Conservation (phyloP, 2,797 vertebrate species). For the Alca torda region DNA sequence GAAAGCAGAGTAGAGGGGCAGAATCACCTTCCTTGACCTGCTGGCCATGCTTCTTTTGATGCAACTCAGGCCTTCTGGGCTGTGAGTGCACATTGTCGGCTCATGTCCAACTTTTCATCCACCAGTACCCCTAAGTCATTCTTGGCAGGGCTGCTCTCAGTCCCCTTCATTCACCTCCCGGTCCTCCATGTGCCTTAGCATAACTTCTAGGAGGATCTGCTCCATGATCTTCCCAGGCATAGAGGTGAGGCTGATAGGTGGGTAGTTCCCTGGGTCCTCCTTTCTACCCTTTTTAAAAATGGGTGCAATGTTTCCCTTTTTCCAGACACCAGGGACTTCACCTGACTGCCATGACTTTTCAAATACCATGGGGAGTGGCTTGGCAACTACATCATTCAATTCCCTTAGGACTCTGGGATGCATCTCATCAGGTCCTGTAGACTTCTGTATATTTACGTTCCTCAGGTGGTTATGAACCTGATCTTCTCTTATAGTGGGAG, state of each 20-base stretch:
- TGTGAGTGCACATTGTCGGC: too few species aligned
- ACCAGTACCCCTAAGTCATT: too few species aligned
- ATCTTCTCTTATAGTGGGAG: not conserved
- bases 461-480: not conserved
- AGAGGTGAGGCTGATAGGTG: not conserved
- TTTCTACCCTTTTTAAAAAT: not conserved
- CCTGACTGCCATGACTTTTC: not conserved
- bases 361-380: not conserved
- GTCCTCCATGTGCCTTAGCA: not conserved
- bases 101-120: too few species aligned
- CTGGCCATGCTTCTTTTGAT: too few species aligned
- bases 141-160: too few species aligned
- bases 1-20: too few species aligned
- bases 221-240: not conserved
- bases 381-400: not conserved
- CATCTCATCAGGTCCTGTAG: not conserved
- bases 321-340: not conserved
- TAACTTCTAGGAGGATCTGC: not conserved
- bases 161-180: too few species aligned
- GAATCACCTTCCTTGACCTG: too few species aligned
- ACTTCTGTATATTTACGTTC: not conserved
- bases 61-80: too few species aligned
- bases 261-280: not conserved
- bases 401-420: not conserved
- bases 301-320: not conserved